Evolutionary conservation across 1,140 invertebrate species (phyloP), one percentile per base, ranked within the genome.

Genomic region (Solen grandis): DNA sequence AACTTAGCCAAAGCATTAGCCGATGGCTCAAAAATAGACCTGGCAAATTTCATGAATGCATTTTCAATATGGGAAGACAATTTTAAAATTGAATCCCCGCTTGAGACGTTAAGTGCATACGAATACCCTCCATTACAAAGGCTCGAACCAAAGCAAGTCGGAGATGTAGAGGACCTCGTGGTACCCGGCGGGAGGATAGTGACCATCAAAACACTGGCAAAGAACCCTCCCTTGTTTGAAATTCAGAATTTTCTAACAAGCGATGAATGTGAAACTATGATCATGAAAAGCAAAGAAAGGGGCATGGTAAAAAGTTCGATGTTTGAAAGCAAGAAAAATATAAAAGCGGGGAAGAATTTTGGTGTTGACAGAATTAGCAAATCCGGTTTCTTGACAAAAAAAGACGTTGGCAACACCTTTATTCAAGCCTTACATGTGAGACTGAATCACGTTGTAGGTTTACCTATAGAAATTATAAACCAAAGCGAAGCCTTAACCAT

Each of bases 261-360:
- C 46, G 54, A 59, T 4, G 63, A 78, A 13, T 78, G 75, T 66
- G 75, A 78, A 35, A 41, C 38, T 50, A 78, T 78, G n/a, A 78
- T 78, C 41, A 54, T 59, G 31, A 69, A 38, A 33, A 25, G 60
- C 14, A 35, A 4, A 35, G 35, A 69, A n/a, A 68, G 69, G 35
- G 75, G 75, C 8, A 35, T 69, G 16, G 33, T 54, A 13, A 31
- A 29, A 36, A 78, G 62, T 60, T 14, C 35, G 2, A 50, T 59
- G 55, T 68, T 78, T 29, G 14, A 5, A 29, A 27, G 60, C 0
- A 57, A 68, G 35, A 25, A 38, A 4, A 16, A 66, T 4, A 59
- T 19, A 69, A 10, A 36, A 13, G 4, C 75, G 10, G 54, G 35
- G 10, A 59, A 5, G n/a, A 36, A 69, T 57, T 13, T 35, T 19